phyloP scores from a whole-genome alignment of 2,888 invertebrate genomes.

The Drosophila picticornis region DNA sequence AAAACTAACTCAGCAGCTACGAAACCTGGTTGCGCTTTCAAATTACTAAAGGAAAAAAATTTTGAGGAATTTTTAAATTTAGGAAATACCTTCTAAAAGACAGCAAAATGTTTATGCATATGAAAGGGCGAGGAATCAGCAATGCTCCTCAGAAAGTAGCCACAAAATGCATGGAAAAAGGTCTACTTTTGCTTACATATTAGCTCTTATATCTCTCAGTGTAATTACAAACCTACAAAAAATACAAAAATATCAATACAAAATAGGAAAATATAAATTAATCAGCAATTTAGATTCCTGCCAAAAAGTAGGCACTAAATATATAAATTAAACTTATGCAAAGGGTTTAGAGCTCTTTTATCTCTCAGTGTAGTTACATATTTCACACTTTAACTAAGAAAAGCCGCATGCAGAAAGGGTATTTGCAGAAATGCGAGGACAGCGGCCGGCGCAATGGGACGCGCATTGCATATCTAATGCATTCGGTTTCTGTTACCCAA shows the following conservation, averaged over 20 bases:
- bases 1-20: background rate
- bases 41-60: background rate
- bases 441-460: conserved; percentile 51
- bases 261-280: background rate
- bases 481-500: conserved; percentile 32
- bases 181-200: accelerated
- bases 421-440: conserved; percentile 16
- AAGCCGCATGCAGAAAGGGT: background rate
- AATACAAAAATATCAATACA: background rate
- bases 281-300: background rate
- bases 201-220: background rate
- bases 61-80: background rate
- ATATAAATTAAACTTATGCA: background rate
- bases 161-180: background rate
- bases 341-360: accelerated
- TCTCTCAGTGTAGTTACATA: background rate
- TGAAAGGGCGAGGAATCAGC: background rate
- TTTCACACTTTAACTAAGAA: background rate
- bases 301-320: background rate
- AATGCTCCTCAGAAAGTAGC: background rate
- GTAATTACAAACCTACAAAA: background rate
- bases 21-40: conserved; percentile 13
- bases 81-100: accelerated
- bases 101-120: background rate
- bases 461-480: conserved; percentile 71